phyloP scores from a whole-genome alignment of 1,140 invertebrate species.

The Lepidurus couesii region DNA sequence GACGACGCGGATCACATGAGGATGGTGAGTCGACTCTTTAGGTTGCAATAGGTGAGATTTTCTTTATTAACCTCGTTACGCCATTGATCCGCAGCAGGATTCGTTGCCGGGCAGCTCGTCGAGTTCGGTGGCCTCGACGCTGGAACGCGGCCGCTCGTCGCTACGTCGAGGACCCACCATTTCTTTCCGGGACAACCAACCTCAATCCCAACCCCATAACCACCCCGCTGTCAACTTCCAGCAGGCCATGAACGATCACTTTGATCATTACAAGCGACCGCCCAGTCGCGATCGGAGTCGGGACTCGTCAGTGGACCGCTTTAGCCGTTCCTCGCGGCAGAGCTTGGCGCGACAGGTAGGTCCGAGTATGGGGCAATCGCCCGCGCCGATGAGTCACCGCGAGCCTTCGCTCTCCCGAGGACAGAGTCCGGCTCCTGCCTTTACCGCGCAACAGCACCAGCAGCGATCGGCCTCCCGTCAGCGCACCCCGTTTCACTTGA shows the following conservation, averaged over 20 bases:
- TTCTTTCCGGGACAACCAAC: slow-evolving; percentile 25
- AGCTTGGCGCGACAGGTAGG: slow-evolving; percentile 38
- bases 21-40: slow-evolving; percentile 35
- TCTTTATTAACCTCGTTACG: not conserved
- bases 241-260: slow-evolving; percentile 58
- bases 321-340: slow-evolving; percentile 42
- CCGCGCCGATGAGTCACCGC: slow-evolving; percentile 59
- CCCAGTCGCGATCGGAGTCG: slow-evolving; percentile 79
- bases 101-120: slow-evolving; percentile 43
- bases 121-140: slow-evolving; percentile 42
- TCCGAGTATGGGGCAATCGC: slow-evolving; percentile 55
- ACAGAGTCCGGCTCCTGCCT: slow-evolving; percentile 38
- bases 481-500: slow-evolving; percentile 38
- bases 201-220: slow-evolving; percentile 30
- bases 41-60: not conserved
- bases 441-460: slow-evolving; percentile 34
- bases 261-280: slow-evolving; percentile 89
- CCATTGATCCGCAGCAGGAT: slow-evolving; percentile 27
- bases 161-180: slow-evolving; percentile 34
- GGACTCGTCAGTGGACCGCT: slow-evolving; percentile 79
- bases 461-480: slow-evolving; percentile 40
- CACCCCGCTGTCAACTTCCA: slow-evolving; percentile 45
- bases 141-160: slow-evolving; percentile 36
- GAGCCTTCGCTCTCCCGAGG: slow-evolving; percentile 21
- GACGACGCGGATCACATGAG: slow-evolving; percentile 43